These are phyloP conservation scores for Sebastes cheni DNA, from an alignment of 2,797 vertebrate genomes.

Conservation along the genomic window DNA sequence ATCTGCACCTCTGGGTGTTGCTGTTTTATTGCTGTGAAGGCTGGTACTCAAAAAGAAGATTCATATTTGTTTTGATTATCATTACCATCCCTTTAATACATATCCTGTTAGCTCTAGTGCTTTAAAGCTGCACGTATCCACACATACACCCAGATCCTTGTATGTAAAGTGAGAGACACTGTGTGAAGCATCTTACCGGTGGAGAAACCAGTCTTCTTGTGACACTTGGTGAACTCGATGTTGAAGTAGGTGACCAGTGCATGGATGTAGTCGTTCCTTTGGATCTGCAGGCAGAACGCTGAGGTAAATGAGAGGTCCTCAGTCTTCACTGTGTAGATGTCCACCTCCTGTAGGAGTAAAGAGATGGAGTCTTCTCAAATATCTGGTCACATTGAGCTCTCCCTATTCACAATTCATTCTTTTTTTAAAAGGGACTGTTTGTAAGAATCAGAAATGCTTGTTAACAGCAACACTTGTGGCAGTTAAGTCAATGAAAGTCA, in stretches of 20 bases:
- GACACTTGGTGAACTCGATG: slow-evolving; percentile 99
- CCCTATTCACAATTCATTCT: neutral
- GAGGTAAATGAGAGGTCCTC: slow-evolving; percentile 94
- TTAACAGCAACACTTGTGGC: too few relatives aligned
- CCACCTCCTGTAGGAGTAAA: slow-evolving; percentile 88
- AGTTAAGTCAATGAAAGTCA: too few relatives aligned
- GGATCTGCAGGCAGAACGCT: slow-evolving; percentile 96
- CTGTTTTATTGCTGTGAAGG: neutral
- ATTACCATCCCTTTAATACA: neutral
- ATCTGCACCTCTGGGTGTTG: neutral
- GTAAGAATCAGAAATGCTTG: too few relatives aligned
- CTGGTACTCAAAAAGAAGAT: neutral
- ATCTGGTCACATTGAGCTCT: neutral
- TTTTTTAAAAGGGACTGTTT: neutral
- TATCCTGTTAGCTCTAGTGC: neutral
- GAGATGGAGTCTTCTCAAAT: neutral
- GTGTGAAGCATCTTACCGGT: slow-evolving; percentile 85
- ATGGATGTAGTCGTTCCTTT: slow-evolving; percentile 96
- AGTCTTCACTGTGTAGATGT: slow-evolving; percentile 96
- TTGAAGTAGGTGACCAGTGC: slow-evolving; percentile 98
- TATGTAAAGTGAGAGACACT: neutral
- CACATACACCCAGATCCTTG: too few relatives aligned
- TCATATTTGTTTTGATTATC: neutral
- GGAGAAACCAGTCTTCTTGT: slow-evolving; percentile 98
- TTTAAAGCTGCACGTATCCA: neutral